Conservation (phyloP, 2,113 vertebrate species). For the Grammomys surdaster region DNA sequence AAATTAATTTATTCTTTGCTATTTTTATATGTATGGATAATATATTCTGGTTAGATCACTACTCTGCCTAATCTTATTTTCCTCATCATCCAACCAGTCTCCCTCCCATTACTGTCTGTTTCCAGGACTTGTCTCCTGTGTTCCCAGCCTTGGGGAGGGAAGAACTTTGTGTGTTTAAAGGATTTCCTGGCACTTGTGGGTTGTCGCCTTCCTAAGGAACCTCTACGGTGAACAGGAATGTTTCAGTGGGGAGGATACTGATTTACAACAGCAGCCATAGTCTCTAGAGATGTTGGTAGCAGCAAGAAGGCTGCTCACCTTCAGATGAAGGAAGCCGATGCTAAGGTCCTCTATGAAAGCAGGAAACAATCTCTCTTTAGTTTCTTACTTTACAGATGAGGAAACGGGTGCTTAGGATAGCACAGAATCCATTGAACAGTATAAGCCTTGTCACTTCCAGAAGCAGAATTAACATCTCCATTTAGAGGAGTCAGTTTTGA, state of each 20-base stretch:
- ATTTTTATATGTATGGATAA: background rate
- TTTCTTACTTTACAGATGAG: background rate
- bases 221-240: background rate
- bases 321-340: background rate
- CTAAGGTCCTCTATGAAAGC: background rate
- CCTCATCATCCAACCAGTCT: background rate
- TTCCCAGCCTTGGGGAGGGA: background rate
- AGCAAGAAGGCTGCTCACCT: fast-evolving
- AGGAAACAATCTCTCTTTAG: background rate
- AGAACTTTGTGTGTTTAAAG: background rate
- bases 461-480: background rate
- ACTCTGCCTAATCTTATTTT: background rate
- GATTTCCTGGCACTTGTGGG: background rate
- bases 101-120: background rate
- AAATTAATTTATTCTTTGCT: background rate
- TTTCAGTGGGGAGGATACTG: background rate
- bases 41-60: background rate
- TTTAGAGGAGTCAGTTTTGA: conserved; percentile 6
- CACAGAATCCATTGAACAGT: background rate
- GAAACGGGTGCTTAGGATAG: background rate
- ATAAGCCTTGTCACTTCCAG: background rate
- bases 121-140: background rate
- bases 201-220: background rate
- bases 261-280: too few species aligned
- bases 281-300: background rate